Conservation (phyloP, 2,113 vertebrate genomes). For the Trachemys scripta region DNA sequence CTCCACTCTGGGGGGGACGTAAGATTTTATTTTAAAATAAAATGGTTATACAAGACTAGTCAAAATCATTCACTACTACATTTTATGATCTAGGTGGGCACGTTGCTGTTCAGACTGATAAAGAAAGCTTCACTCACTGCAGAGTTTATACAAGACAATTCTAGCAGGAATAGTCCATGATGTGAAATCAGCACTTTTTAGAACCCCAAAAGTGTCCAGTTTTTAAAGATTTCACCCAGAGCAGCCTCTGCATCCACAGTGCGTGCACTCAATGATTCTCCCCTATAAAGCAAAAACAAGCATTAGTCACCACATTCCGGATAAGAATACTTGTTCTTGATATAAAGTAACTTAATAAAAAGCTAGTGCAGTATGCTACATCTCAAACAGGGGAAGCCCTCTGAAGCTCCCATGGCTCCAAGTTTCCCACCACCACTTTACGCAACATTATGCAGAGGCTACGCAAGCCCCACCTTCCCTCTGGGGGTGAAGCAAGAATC, state of each 20-base stretch:
- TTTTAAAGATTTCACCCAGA: slow-evolving; percentile 84
- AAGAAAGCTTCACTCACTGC: background rate
- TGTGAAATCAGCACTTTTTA: background rate
- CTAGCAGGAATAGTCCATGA: background rate
- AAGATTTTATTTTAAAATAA: slow-evolving; percentile 73
- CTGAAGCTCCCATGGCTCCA: accelerated
- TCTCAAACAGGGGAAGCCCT: background rate
- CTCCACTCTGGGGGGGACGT: background rate
- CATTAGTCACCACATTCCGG: background rate
- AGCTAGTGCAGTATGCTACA: accelerated
- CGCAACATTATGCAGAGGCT: background rate
- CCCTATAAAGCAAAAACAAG: slow-evolving; percentile 83
- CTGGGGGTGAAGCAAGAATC: background rate
- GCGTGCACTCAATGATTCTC: slow-evolving; percentile 97
- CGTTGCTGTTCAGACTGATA: background rate
- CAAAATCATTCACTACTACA: background rate
- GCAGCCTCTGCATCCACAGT: slow-evolving; percentile 97
- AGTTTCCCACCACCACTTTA: background rate
- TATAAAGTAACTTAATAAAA: no score
- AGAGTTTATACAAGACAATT: background rate
- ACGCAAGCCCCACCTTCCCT: background rate
- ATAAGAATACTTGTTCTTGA: no score
- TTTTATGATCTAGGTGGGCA: background rate
- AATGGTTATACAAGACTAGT: slow-evolving; percentile 27
- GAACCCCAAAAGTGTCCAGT: background rate